Evolutionary conservation across 2,113 vertebrate species (phyloP).

Genomic region (Poicephalus gulielmi): DNA sequence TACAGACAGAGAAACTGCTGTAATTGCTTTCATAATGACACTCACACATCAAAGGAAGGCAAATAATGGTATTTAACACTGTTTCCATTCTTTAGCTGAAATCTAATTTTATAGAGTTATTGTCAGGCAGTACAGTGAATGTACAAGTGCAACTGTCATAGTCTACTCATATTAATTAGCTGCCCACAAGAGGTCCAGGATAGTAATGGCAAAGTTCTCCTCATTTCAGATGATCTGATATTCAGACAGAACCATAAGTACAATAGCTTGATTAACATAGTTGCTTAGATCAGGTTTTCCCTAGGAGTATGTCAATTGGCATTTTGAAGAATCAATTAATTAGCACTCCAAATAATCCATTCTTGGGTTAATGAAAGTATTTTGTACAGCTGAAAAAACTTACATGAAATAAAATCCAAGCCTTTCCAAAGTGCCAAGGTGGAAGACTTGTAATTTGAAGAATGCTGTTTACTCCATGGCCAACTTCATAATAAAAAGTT

Average conservation of each 20-base stretch:
- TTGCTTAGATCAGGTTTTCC: slow-evolving; percentile 82
- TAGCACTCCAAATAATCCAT: slow-evolving; percentile 85
- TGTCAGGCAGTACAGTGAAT: slow-evolving; percentile 76
- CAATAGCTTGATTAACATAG: slow-evolving; percentile 82
- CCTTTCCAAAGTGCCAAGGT: slow-evolving; percentile 59
- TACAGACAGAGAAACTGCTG: slow-evolving; percentile 83
- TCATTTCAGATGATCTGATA: slow-evolving; percentile 82
- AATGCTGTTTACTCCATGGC: not conserved
- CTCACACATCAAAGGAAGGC: slow-evolving; percentile 84
- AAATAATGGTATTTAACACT: slow-evolving; percentile 89
- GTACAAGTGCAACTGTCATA: slow-evolving; percentile 83
- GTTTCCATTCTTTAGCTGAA: slow-evolving; percentile 85
- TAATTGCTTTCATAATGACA: slow-evolving; percentile 88
- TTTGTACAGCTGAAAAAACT: slow-evolving; percentile 80
- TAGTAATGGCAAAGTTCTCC: slow-evolving; percentile 79
- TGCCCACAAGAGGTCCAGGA: slow-evolving; percentile 80
- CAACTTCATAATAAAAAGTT: slow-evolving; percentile 30
- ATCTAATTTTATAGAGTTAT: slow-evolving; percentile 86
- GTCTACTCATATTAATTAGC: slow-evolving; percentile 83
- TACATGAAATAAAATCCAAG: slow-evolving; percentile 68
- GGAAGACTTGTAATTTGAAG: slow-evolving; percentile 35
- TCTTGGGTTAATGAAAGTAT: slow-evolving; percentile 82
- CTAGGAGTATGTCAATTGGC: slow-evolving; percentile 79
- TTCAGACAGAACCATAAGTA: slow-evolving; percentile 75
- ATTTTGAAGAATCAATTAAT: slow-evolving; percentile 87